Evolutionary conservation across 2,797 vertebrate species (phyloP).

Genomic region (Adelosebastes latens): DNA sequence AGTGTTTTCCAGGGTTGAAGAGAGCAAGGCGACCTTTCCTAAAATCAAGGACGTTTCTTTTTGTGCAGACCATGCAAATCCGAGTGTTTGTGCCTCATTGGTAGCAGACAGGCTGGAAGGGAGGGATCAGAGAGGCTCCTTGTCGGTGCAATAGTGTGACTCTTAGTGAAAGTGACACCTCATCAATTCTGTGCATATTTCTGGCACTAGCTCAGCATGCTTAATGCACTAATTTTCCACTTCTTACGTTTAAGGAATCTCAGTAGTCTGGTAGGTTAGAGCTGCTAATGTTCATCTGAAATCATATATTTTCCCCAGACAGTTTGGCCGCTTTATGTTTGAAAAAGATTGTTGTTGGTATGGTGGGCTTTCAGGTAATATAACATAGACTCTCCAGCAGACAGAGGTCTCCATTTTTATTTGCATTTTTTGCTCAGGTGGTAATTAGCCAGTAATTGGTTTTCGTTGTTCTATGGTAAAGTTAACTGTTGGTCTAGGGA

Average conservation of each 20-base stretch:
- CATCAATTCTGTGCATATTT: slow-evolving; percentile 85
- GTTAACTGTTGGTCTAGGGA: not conserved
- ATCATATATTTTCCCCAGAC: not conserved
- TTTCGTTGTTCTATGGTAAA: not conserved
- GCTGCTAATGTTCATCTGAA: slow-evolving; percentile 50
- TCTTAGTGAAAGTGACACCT: slow-evolving; percentile 86
- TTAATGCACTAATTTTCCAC: slow-evolving; percentile 73
- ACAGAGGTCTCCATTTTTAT: not conserved
- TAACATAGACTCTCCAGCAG: not conserved
- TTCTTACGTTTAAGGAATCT: slow-evolving; percentile 62
- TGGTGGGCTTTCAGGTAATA: not conserved
- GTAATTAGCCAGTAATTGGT: not conserved
- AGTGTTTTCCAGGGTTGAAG: slow-evolving; percentile 62
- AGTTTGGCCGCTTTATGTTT: not conserved
- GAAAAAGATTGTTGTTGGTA: not conserved
- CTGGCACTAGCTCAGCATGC: slow-evolving; percentile 76
- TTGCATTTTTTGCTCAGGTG: not conserved
- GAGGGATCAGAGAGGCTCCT: slow-evolving; percentile 81
- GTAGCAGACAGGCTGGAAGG: slow-evolving; percentile 78
- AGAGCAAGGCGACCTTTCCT: slow-evolving; percentile 77
- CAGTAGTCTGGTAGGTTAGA: slow-evolving; percentile 43
- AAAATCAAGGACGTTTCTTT: slow-evolving; percentile 81
- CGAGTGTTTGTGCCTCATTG: slow-evolving; percentile 76
- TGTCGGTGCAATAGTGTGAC: slow-evolving; percentile 80
- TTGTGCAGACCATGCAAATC: slow-evolving; percentile 75